Percentiles rank a stretch among this genome's conserved stretches.
Conservation (phyloP, 2,797 vertebrate genomes). For the Moxostoma hubbsi region DNA sequence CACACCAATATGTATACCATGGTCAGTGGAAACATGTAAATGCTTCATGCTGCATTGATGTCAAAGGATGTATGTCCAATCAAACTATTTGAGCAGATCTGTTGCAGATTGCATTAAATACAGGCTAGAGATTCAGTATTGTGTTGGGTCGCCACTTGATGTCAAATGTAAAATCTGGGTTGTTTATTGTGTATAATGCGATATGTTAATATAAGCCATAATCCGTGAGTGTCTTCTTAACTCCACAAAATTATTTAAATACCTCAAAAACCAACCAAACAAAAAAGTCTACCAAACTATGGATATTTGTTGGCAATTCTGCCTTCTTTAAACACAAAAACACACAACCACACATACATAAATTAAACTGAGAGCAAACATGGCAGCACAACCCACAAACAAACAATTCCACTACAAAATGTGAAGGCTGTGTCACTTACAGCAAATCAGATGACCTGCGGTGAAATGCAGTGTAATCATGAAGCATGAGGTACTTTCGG, state of each 20-base stretch:
- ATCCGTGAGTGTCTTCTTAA: too few relatives aligned
- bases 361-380: constrained; percentile 7
- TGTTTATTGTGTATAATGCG: neutral
- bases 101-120: too few relatives aligned
- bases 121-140: too few relatives aligned
- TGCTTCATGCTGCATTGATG: neutral
- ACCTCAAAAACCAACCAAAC: neutral
- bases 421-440: constrained; percentile 28
- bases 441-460: constrained; percentile 35
- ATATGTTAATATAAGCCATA: neutral
- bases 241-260: neutral
- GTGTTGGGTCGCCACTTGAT: too few relatives aligned
- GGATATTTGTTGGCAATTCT: neutral
- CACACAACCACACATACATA: neutral
- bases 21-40: too few relatives aligned
- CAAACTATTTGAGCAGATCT: too few relatives aligned
- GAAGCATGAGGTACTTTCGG: constrained; percentile 26
- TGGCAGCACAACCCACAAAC: constrained; percentile 40
- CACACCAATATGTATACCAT: too few relatives aligned
- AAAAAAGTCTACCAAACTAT: neutral
- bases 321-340: neutral
- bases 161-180: too few relatives aligned
- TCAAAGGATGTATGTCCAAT: too few relatives aligned
- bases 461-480: constrained; percentile 20
- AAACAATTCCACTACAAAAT: constrained; percentile 22